Conservation (phyloP, 1,140 invertebrate species). For the Drosophila kohkoa region DNA sequence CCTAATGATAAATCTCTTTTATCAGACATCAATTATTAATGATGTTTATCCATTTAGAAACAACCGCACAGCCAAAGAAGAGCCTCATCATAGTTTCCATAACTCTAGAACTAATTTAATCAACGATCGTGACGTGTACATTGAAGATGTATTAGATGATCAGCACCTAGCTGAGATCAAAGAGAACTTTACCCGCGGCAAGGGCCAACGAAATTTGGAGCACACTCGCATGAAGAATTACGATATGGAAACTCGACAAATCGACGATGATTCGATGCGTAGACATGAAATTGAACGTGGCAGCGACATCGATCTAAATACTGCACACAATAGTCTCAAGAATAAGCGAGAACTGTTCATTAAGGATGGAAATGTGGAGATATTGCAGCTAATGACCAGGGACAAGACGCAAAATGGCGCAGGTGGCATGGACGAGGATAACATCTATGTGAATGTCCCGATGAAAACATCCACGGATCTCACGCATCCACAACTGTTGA, state of each 20-base stretch:
- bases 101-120: slow-evolving; percentile 84
- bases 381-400: slow-evolving; percentile 91
- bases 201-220: slow-evolving; percentile 82
- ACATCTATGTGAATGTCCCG: slow-evolving; percentile 87
- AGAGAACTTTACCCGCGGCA: slow-evolving; percentile 76
- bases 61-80: slow-evolving; percentile 77
- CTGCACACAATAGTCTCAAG: slow-evolving; percentile 71
- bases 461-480: slow-evolving; percentile 86
- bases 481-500: slow-evolving; percentile 87
- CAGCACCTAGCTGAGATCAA: slow-evolving; percentile 82
- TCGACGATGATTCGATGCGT: slow-evolving; percentile 89
- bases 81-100: slow-evolving; percentile 79
- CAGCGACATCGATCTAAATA: slow-evolving; percentile 88
- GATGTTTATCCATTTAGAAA: slow-evolving; percentile 51
- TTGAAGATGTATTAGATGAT: slow-evolving; percentile 87
- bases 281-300: slow-evolving; percentile 91
- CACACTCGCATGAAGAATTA: slow-evolving; percentile 86
- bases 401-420: slow-evolving; percentile 84
- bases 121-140: slow-evolving; percentile 87
- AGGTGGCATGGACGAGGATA: slow-evolving; percentile 85
- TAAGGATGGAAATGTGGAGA: slow-evolving; percentile 93
- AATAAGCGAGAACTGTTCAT: slow-evolving; percentile 89
- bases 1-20: too few species aligned
- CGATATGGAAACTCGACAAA: slow-evolving; percentile 88
- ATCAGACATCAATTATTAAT: too few species aligned